Evolutionary conservation across 2,888 invertebrate species (phyloP).

Genomic region (Herminia tarsipennalis): DNA sequence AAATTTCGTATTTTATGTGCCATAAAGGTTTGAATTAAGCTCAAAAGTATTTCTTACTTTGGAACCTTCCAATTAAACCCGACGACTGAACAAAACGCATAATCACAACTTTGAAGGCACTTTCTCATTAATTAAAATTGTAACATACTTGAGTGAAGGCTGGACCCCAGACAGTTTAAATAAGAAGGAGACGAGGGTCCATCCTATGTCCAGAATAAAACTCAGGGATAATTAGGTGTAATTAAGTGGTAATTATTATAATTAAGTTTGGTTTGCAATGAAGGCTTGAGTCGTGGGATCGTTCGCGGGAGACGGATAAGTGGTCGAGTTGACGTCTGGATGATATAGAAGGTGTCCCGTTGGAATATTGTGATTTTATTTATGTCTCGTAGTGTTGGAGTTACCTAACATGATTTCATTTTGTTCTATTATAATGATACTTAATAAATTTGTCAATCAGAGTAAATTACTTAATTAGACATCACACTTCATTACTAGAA

Average conservation of each 20-base stretch:
- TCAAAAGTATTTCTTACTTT: neutral
- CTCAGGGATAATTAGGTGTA: constrained; percentile 36
- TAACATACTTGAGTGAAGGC: constrained; percentile 23
- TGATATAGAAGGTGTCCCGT: too few relatives aligned
- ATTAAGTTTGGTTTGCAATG: constrained; percentile 30
- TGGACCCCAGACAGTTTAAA: constrained; percentile 19
- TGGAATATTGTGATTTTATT: too few relatives aligned
- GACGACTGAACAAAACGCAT: constrained; percentile 25
- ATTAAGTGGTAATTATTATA: constrained; percentile 24
- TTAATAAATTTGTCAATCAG: too few relatives aligned
- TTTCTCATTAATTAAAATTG: constrained; percentile 41
- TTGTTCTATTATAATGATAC: too few relatives aligned
- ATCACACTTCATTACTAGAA: too few relatives aligned
- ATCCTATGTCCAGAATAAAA: constrained; percentile 36
- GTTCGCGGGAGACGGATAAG: constrained; percentile 1
- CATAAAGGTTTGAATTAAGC: constrained; percentile 4
- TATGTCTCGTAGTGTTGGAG: too few relatives aligned
- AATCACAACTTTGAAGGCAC: constrained; percentile 24
- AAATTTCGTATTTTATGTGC: constrained; percentile 1
- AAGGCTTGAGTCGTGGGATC: constrained; percentile 9
- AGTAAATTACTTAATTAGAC: too few relatives aligned
- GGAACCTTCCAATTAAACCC: constrained; percentile 22
- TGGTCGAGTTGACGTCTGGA: too few relatives aligned
- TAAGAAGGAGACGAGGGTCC: constrained; percentile 34
- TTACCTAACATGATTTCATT: too few relatives aligned